Evolutionary conservation across 2,888 invertebrate species (phyloP).

Genomic region (Zele albiditarsus): DNA sequence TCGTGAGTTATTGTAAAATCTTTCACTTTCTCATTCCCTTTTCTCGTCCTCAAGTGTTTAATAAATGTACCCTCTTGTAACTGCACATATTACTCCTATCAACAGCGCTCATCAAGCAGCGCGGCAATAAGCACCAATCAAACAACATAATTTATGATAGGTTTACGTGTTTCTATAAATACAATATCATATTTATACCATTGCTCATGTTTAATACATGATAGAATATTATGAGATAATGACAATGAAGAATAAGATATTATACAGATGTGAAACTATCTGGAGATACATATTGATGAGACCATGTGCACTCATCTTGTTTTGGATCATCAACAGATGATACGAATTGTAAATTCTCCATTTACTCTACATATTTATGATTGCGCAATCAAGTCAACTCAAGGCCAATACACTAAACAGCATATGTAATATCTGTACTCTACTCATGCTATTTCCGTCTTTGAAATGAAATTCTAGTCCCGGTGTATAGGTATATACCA

Average conservation of each 20-base stretch:
- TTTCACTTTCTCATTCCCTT: background rate
- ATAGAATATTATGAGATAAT: background rate
- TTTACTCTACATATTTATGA: background rate
- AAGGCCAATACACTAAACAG: background rate
- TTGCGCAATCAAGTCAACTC: background rate
- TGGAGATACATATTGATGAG: no score
- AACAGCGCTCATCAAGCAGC: background rate
- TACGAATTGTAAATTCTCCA: background rate
- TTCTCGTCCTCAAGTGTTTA: background rate
- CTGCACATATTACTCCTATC: background rate
- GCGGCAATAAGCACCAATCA: background rate
- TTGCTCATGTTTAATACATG: background rate
- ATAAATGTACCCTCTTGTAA: background rate
- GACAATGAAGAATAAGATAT: background rate
- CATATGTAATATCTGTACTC: background rate
- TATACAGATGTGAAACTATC: background rate
- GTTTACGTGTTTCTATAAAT: background rate
- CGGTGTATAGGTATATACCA: background rate
- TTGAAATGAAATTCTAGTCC: background rate
- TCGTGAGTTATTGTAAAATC: background rate
- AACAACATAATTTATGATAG: background rate
- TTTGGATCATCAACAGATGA: background rate
- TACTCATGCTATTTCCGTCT: background rate
- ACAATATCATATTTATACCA: background rate
- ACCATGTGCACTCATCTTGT: background rate